Evolutionary conservation across 1,140 invertebrate genomes (phyloP), one percentile per base, ranked within the genome.

Genomic region (Parapsyche elsis): DNA sequence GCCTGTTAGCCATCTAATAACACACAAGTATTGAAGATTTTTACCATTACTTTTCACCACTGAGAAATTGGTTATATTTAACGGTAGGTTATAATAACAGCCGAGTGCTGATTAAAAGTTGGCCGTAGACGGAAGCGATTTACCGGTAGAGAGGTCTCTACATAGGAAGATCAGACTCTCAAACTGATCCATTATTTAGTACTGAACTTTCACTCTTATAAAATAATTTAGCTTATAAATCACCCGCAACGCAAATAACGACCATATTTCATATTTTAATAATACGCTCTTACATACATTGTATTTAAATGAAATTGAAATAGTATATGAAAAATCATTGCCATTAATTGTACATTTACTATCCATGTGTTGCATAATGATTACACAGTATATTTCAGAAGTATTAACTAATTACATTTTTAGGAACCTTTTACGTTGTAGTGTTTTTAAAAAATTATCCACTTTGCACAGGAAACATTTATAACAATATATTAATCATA

Each of bases 161-260:
- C n/a, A n/a, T n/a, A 16, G 70, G 70, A 71, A 71, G 70, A 71
- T 71, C 70, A 26, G n/a, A 26, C 26, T 71, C 24, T 38, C 12
- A 9, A n/a, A n/a, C n/a, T 14, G 21, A 67, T 23, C 61, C 61
- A 67, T 26, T 67, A 12, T 67, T 67, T 10, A 23, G 61, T 21
- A 53, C 12, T 53, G 49, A 53, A 75, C 73, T 75, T 75, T 75
- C 73, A 75, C 73, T 75, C 10, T 74, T 49, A 49, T 74, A 46
- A 74, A 75, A 75, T 26, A 49, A 75, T 57, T 57, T n/a, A 16
- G n/a, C 70, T 38, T 71, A 71, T 71, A 71, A 38, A 71, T 71
- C 23, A 71, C 1, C 26, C 24, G 26, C n/a, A 44, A 45, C 26
- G 38, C 12, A 19, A 70, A 70, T 1, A 57, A 10, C 53, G 24